Conservation (phyloP, 2,113 vertebrate species). For the Plecotus auritus region DNA sequence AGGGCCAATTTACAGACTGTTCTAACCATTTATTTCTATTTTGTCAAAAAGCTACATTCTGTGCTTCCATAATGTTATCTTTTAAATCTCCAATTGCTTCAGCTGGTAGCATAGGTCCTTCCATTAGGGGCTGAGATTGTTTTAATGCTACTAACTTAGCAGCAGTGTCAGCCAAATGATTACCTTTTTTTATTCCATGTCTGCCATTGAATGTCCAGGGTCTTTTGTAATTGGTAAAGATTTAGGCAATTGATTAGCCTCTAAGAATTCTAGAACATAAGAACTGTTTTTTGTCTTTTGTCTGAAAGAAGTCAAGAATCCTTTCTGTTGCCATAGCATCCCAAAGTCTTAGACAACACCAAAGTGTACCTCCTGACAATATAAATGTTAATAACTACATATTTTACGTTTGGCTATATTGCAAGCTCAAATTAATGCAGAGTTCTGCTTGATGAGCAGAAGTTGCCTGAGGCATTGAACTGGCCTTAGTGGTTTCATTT, state of each 20-base stretch:
- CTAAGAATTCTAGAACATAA: not conserved
- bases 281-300: not conserved
- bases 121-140: not conserved
- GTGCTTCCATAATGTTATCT: not conserved
- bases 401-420: not conserved
- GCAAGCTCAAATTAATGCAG: not conserved
- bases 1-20: not conserved
- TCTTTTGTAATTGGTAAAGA: not conserved
- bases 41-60: not conserved
- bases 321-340: not conserved
- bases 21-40: not conserved
- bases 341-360: not conserved
- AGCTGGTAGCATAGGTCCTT: too few species aligned
- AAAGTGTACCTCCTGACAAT: not conserved
- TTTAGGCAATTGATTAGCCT: not conserved
- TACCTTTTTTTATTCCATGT: not conserved
- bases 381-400: not conserved
- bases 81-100: not conserved
- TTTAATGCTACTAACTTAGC: not conserved
- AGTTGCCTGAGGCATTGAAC: not conserved
- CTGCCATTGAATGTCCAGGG: not conserved
- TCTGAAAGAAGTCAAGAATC: not conserved
- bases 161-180: not conserved
- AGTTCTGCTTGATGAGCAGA: not conserved
- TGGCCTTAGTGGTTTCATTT: not conserved